Conservation (phyloP, 2,797 vertebrate genomes). For the Xenopus petersii region DNA sequence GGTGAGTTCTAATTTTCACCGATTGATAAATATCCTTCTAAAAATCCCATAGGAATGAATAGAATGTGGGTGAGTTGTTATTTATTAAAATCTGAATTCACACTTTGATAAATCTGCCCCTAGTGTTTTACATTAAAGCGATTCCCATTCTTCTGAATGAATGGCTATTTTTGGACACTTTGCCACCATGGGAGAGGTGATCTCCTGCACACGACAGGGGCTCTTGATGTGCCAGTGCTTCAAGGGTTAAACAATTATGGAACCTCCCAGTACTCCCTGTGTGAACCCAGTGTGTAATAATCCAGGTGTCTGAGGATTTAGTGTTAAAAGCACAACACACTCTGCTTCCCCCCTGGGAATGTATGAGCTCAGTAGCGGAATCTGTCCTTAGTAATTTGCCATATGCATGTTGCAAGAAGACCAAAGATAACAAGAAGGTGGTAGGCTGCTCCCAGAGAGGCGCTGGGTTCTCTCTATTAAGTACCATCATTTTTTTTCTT, state of each 20-base stretch:
- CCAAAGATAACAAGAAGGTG: slow-evolving; percentile 43
- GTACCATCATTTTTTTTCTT: not conserved
- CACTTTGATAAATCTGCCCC: too few relatives aligned
- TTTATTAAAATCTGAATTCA: too few relatives aligned
- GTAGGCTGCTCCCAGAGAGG: slow-evolving; percentile 30
- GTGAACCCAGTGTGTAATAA: slow-evolving; percentile 30
- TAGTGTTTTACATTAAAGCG: too few relatives aligned
- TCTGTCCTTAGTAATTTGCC: slow-evolving; percentile 47
- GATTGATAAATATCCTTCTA: too few relatives aligned
- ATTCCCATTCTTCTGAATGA: too few relatives aligned
- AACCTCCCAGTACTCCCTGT: slow-evolving; percentile 7
- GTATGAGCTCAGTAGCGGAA: slow-evolving; percentile 35
- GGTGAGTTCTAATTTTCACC: too few relatives aligned
- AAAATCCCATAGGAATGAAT: too few relatives aligned
- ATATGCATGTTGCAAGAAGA: slow-evolving; percentile 32
- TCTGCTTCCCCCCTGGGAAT: slow-evolving; percentile 29
- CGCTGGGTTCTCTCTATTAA: not conserved
- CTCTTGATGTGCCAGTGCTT: too few relatives aligned
- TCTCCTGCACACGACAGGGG: too few relatives aligned
- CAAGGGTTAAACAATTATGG: slow-evolving; percentile 34
- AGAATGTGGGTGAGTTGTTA: too few relatives aligned
- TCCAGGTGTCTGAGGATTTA: slow-evolving; percentile 43
- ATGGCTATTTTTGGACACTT: too few relatives aligned
- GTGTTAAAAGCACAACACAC: slow-evolving; percentile 41
- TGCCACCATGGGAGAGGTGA: too few relatives aligned